phyloP scores from a whole-genome alignment of 2,797 vertebrate species.

The Poeciliopsis infans region DNA sequence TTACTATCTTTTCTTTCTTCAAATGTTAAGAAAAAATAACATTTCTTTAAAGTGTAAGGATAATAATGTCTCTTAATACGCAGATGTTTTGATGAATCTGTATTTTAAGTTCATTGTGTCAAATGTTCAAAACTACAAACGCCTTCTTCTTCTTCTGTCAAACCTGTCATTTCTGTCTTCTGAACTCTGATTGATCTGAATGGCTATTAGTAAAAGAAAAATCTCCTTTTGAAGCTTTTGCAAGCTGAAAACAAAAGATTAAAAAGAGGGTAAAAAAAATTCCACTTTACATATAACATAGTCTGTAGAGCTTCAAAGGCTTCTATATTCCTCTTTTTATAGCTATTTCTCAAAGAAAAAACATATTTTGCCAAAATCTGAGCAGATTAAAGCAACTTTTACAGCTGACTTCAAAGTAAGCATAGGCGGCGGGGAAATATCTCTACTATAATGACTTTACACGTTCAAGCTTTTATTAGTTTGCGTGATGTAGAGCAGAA shows the following conservation, averaged over 20 bases:
- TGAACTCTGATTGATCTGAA: slow-evolving; percentile 31
- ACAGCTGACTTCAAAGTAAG: slow-evolving; percentile 71
- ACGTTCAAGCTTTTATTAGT: slow-evolving; percentile 56
- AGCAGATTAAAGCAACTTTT: slow-evolving; percentile 72
- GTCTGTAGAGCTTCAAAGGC: slow-evolving; percentile 71
- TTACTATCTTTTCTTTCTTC: slow-evolving; percentile 16
- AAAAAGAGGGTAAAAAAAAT: slow-evolving; percentile 16
- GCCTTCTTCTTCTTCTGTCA: neutral
- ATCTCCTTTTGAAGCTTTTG: slow-evolving; percentile 39
- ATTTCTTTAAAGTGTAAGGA: neutral
- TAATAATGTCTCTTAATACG: neutral
- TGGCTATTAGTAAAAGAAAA: slow-evolving; percentile 33
- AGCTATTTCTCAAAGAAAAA: slow-evolving; percentile 68
- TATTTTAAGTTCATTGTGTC: neutral
- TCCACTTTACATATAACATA: slow-evolving; percentile 61
- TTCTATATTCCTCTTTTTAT: slow-evolving; percentile 46
- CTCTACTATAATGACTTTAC: slow-evolving; percentile 55
- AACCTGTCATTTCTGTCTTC: slow-evolving; percentile 14
- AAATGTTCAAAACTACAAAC: slow-evolving; percentile 11
- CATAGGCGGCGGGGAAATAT: slow-evolving; percentile 5
- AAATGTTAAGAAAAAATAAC: neutral
- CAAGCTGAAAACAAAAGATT: slow-evolving; percentile 21
- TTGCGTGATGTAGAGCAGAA: slow-evolving; percentile 48
- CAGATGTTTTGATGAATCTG: neutral
- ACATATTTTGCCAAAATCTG: slow-evolving; percentile 70